Evolutionary conservation across 2,113 vertebrate genomes (phyloP), one percentile per base, ranked within the genome.

Genomic region (Sardina pilchardus): DNA sequence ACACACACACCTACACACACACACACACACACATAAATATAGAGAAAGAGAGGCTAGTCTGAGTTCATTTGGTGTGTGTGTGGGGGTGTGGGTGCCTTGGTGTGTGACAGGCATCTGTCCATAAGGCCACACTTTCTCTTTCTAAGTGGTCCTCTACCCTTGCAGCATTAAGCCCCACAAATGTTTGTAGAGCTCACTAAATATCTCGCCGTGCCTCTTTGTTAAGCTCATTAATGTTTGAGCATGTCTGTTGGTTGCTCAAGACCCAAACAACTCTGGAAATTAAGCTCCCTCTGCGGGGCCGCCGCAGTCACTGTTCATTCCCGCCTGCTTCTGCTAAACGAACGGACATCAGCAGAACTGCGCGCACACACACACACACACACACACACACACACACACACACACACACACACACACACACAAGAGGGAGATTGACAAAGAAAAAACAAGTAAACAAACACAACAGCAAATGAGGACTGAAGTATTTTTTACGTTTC

Each of bases 151-250:
- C 84, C 90, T 91, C 92, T 94, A 93, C 95, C 93, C 94, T 93
- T 91, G 92, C 90, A 94, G 94, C 94, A 36, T 78, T 34, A 78
- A 78, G 71, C 71, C 30, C 71, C 30, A 4, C 30, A 9, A 78
- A 36, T 94, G 94, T 95, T 96, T 95, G 94, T 94, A 92, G 93
- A 94, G 92, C 91, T 93, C 93, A 93, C 95, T 94, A 95, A 94
- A 95, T 95, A 94, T 94, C 94, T 93, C 94, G 90, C 90, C 86
- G 90, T 81, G 92, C 91, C 92, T 93, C 91, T 92, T 92, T 80
- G 92, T 93, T 94, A 95, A 95, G 95, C 95, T 95, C 93, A 94
- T 94, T 95, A 94, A 94, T 95, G 95, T 96, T 94, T 94, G 94
- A 93, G 93, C 93, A 94, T 94, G 94, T 95, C 95, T 93, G 91